phyloP scores from a whole-genome alignment of 2,888 invertebrate species.

The Lamellibrachia columna region DNA sequence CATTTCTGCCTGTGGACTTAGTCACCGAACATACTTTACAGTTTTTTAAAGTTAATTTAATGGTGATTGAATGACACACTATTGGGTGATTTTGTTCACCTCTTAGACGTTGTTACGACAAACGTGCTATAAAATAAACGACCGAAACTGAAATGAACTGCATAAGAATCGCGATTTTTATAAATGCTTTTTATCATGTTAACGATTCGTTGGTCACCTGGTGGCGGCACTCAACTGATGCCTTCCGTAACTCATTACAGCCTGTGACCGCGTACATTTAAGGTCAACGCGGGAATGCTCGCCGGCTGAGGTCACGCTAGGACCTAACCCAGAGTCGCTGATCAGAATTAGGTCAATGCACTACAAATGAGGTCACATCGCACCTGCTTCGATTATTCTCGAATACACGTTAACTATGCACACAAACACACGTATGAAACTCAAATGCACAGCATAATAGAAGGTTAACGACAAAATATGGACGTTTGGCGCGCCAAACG shows the following conservation, averaged over 20 bases:
- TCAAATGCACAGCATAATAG: not conserved
- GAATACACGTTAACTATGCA: not conserved
- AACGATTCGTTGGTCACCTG: not conserved
- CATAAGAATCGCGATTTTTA: not conserved
- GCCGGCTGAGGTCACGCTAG: not conserved
- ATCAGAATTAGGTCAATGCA: not conserved
- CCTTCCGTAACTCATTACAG: not conserved
- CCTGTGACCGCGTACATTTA: not conserved
- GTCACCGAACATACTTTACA: not conserved
- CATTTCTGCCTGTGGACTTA: not conserved
- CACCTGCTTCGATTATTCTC: not conserved
- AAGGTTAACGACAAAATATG: not conserved
- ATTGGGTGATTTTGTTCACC: too few species aligned
- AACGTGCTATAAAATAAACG: too few species aligned
- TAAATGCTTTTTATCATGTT: not conserved
- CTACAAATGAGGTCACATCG: slow-evolving; percentile 16
- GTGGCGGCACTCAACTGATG: not conserved
- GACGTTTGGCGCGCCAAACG: not conserved
- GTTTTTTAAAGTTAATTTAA: not conserved
- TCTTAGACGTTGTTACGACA: too few species aligned
- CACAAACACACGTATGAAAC: not conserved
- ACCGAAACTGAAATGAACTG: too few species aligned
- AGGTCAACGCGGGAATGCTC: not conserved
- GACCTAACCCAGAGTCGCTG: not conserved
- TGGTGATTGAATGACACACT: too few species aligned